These are phyloP conservation scores for Ennomos fuscantarius DNA, from an alignment of 2,888 invertebrate species.

Conservation along the genomic window DNA sequence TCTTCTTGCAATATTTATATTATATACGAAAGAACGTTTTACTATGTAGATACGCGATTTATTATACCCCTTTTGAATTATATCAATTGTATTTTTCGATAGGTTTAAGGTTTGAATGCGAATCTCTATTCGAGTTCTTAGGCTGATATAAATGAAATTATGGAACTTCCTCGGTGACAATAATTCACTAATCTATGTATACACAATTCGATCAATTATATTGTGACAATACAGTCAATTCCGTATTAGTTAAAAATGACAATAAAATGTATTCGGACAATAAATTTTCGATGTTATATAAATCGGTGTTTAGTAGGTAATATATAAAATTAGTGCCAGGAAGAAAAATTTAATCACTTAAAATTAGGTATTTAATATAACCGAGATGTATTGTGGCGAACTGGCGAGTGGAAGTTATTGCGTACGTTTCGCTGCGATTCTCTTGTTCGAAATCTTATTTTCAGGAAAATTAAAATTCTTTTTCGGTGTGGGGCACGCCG, in stretches of 20 bases:
- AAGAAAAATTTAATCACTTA: slow-evolving; percentile 43
- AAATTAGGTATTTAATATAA: slow-evolving; percentile 47
- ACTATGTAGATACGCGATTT: slow-evolving; percentile 72
- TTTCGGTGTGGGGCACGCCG: slow-evolving; percentile 20
- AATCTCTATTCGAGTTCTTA: slow-evolving; percentile 45
- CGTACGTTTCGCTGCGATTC: slow-evolving; percentile 48
- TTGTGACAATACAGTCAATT: slow-evolving; percentile 71
- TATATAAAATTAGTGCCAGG: slow-evolving; percentile 47
- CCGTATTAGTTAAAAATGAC: slow-evolving; percentile 60
- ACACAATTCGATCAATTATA: slow-evolving; percentile 75
- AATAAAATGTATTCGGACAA: slow-evolving; percentile 66
- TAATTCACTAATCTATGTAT: slow-evolving; percentile 63
- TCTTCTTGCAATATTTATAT: slow-evolving; percentile 61
- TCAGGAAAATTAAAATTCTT: slow-evolving; percentile 30
- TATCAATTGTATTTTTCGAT: slow-evolving; percentile 76
- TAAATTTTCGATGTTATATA: slow-evolving; percentile 65
- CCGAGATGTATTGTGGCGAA: slow-evolving; percentile 40
- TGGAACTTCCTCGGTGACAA: slow-evolving; percentile 66
- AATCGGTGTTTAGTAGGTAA: slow-evolving; percentile 65
- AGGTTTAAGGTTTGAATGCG: slow-evolving; percentile 62
- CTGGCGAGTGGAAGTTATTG: slow-evolving; percentile 39
- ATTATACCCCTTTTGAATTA: slow-evolving; percentile 64
- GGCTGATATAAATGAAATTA: slow-evolving; percentile 26
- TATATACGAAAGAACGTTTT: slow-evolving; percentile 63
- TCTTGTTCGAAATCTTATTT: slow-evolving; percentile 31